These are phyloP conservation scores for Murina feae DNA, from an alignment of 2,113 vertebrate species.

Conservation along the genomic window DNA sequence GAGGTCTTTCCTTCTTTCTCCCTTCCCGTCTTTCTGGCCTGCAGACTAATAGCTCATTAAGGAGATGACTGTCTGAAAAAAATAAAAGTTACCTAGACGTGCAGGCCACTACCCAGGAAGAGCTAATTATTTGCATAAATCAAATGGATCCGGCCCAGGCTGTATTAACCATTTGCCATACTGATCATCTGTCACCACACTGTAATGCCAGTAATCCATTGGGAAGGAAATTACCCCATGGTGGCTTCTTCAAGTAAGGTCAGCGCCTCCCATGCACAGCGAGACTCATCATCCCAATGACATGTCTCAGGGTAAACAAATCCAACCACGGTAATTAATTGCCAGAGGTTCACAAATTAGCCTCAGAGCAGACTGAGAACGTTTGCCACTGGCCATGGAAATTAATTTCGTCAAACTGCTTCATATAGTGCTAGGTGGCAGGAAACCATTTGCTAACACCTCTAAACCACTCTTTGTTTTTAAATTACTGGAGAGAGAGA, in stretches of 20 bases:
- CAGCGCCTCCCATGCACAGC: background rate
- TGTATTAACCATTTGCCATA: slow-evolving; percentile 6
- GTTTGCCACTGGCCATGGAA: background rate
- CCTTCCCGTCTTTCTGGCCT: slow-evolving; percentile 54
- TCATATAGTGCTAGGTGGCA: background rate
- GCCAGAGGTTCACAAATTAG: slow-evolving; percentile 15
- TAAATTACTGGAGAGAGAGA: too few relatives aligned
- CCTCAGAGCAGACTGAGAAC: background rate
- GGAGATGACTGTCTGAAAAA: slow-evolving; percentile 70
- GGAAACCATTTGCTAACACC: background rate
- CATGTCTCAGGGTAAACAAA: background rate
- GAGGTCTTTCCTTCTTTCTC: slow-evolving; percentile 23
- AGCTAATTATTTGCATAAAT: slow-evolving; percentile 60
- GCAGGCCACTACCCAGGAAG: slow-evolving; percentile 58
- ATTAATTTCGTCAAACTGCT: background rate
- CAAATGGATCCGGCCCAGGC: background rate
- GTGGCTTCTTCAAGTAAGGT: background rate
- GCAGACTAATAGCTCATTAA: slow-evolving; percentile 72
- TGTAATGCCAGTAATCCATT: background rate
- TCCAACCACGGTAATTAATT: slow-evolving; percentile 9
- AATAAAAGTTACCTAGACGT: slow-evolving; percentile 69
- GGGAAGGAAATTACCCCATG: background rate
- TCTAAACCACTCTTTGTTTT: background rate
- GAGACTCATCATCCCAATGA: background rate
- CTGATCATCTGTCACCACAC: background rate